Evolutionary conservation across 1,140 invertebrate genomes (phyloP).

Genomic region (Scaptodrosophila lebanonensis): DNA sequence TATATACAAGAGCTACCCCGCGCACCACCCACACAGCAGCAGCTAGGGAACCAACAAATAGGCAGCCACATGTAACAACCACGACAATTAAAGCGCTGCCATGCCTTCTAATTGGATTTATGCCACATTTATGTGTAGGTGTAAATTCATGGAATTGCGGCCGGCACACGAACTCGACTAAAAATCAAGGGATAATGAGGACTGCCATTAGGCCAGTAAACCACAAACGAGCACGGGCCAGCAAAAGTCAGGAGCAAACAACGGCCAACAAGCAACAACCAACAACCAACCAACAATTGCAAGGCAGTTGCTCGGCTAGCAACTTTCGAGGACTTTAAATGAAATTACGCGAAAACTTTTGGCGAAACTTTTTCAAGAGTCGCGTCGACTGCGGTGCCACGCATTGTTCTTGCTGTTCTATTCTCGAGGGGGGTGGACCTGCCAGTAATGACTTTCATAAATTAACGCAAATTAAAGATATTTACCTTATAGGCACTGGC

Average conservation of each 20-base stretch:
- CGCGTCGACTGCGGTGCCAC: no score
- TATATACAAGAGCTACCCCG: no score
- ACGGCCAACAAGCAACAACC: slow-evolving; percentile 13
- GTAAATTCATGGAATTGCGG: slow-evolving; percentile 53
- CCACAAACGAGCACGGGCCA: neutral
- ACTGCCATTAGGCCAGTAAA: slow-evolving; percentile 20
- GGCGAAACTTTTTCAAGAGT: slow-evolving; percentile 62
- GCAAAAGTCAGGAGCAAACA: neutral
- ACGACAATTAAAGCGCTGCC: slow-evolving; percentile 70
- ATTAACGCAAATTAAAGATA: slow-evolving; percentile 71
- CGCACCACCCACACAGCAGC: neutral
- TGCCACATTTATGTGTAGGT: slow-evolving; percentile 72
- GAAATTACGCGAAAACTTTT: slow-evolving; percentile 71
- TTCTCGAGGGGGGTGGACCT: neutral
- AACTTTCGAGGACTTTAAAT: slow-evolving; percentile 73
- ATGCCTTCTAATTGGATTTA: slow-evolving; percentile 70
- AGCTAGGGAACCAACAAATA: slow-evolving; percentile 37
- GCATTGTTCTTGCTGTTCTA: no score
- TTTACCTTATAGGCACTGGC: slow-evolving; percentile 27
- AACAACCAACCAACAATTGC: slow-evolving; percentile 56
- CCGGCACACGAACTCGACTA: slow-evolving; percentile 35
- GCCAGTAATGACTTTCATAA: slow-evolving; percentile 65
- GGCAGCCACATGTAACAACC: slow-evolving; percentile 44
- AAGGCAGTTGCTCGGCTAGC: slow-evolving; percentile 48
- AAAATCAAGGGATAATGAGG: slow-evolving; percentile 68